These are phyloP conservation scores for Biston stratarius DNA, from an alignment of 2,888 invertebrate species.

Conservation along the genomic window DNA sequence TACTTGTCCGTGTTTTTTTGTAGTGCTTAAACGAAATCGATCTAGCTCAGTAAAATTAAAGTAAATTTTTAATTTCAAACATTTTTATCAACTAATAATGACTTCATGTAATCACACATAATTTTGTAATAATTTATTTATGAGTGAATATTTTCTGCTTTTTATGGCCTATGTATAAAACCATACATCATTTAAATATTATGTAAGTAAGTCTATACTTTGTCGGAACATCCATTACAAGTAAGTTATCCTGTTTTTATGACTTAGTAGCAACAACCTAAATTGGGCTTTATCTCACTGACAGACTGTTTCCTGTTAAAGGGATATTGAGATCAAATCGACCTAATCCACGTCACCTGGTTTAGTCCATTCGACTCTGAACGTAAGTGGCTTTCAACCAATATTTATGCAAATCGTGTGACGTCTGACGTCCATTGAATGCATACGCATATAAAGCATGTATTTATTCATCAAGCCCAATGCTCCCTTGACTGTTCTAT, in stretches of 20 bases:
- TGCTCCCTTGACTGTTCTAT: conserved; percentile 44
- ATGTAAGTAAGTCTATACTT: no score
- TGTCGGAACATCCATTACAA: background rate
- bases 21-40: no score
- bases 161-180: no score
- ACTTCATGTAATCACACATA: no score
- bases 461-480: conserved; percentile 45
- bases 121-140: no score
- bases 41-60: no score
- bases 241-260: background rate
- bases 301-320: background rate
- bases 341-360: background rate
- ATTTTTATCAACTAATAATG: no score
- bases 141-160: no score
- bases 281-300: background rate
- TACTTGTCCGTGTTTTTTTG: no score
- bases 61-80: no score
- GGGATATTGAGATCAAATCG: background rate
- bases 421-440: background rate
- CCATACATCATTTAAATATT: no score
- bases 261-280: background rate
- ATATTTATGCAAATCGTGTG: background rate
- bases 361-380: background rate
- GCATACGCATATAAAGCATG: conserved; percentile 17
- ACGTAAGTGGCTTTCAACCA: background rate